Conservation (phyloP, 2,113 vertebrate species). For the Tamias sibiricus region DNA sequence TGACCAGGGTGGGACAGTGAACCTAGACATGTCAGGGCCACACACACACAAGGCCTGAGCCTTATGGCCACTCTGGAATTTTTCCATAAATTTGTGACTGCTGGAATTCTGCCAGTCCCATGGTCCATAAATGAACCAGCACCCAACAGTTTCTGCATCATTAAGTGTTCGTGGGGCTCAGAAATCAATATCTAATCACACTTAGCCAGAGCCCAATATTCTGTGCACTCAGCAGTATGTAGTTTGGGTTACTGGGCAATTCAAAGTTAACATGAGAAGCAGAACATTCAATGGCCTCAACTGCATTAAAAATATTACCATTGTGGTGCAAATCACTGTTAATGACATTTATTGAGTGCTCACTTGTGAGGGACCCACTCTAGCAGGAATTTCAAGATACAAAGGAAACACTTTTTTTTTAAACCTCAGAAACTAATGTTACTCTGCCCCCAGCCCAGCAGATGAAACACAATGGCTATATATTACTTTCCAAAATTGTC, state of each 20-base stretch:
- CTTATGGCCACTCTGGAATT: background rate
- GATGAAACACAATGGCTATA: conserved; percentile 28
- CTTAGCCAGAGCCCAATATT: conserved; percentile 63
- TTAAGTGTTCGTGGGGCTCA: conserved; percentile 65
- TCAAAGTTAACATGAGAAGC: conserved; percentile 62
- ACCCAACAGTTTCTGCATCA: conserved; percentile 62
- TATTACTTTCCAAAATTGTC: conserved; percentile 46
- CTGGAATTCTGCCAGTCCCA: conserved; percentile 63
- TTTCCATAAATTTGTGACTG: conserved; percentile 54
- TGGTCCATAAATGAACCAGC: conserved; percentile 51
- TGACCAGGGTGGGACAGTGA: background rate
- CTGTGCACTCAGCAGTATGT: conserved; percentile 72
- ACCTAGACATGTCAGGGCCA: background rate
- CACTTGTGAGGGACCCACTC: background rate
- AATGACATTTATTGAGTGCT: conserved; percentile 55
- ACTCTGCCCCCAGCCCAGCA: background rate
- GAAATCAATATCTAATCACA: conserved; percentile 83
- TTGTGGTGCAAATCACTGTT: conserved; percentile 67
- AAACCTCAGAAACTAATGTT: conserved; percentile 48
- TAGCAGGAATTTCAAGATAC: conserved; percentile 50
- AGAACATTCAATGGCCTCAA: conserved; percentile 60
- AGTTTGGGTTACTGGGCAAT: conserved; percentile 56
- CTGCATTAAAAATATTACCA: conserved; percentile 67
- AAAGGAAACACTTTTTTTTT: background rate
- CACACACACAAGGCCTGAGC: background rate